Evolutionary conservation across 2,797 vertebrate genomes (phyloP).

Genomic region (Gallinago solitaria): DNA sequence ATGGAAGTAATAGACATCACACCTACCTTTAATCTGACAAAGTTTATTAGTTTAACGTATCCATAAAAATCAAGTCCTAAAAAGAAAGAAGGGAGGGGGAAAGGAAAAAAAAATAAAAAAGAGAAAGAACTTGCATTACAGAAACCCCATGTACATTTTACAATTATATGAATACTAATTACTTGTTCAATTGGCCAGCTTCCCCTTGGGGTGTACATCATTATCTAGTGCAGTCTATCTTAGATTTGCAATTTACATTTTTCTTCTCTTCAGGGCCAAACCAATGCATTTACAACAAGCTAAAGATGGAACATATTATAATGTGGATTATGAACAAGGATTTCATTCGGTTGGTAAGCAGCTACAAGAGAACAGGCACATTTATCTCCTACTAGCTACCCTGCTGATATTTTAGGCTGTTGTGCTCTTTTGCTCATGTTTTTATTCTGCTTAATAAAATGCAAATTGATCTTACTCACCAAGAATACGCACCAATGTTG

Average conservation of each 20-base stretch:
- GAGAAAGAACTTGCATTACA: not conserved
- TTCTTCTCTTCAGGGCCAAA: not conserved
- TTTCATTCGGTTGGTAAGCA: not conserved
- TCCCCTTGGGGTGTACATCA: not conserved
- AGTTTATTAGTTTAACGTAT: conserved; percentile 95
- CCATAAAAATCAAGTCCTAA: conserved; percentile 93
- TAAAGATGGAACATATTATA: not conserved
- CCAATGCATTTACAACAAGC: not conserved
- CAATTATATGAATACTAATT: not conserved
- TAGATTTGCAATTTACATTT: not conserved
- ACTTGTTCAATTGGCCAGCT: not conserved
- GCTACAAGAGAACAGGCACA: not conserved
- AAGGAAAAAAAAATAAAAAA: not conserved
- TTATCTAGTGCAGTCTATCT: not conserved
- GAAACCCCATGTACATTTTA: not conserved
- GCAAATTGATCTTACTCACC: not conserved
- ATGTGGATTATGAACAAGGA: rapidly evolving
- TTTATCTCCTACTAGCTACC: not conserved
- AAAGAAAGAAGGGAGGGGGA: not conserved
- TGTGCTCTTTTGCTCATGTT: not conserved
- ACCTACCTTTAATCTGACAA: conserved; percentile 88
- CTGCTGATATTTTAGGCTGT: not conserved
- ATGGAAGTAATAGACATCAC: not conserved
- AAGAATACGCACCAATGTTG: rapidly evolving
- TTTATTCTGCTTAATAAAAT: not conserved